Conservation (phyloP, 2,888 invertebrate species). For the Tiphia femorata region DNA sequence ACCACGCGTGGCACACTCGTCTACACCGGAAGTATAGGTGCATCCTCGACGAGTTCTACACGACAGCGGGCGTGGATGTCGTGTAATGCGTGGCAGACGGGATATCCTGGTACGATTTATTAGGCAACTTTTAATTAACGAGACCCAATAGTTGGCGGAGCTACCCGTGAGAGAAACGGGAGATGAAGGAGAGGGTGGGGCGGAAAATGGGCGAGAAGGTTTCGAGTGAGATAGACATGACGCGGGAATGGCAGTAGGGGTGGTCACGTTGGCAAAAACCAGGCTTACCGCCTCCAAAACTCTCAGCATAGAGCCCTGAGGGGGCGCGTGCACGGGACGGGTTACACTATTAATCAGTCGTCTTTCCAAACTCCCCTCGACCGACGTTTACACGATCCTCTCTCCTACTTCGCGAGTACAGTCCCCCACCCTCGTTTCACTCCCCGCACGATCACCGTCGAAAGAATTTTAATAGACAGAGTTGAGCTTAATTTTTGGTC, state of each 20-base stretch:
- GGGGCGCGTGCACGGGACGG: conserved; percentile 22
- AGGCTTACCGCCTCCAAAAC: conserved; percentile 6
- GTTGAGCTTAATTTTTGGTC: conserved; percentile 23
- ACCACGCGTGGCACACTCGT: too few relatives aligned
- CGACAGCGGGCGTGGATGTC: too few relatives aligned
- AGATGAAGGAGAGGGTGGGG: background rate
- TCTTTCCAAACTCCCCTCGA: conserved; percentile 27
- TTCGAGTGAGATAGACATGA: too few relatives aligned
- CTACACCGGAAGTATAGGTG: too few relatives aligned
- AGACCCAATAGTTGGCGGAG: conserved; percentile 24
- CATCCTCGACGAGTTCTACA: too few relatives aligned
- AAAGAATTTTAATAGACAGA: conserved; percentile 38
- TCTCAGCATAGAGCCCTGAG: background rate
- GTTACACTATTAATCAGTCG: conserved; percentile 38
- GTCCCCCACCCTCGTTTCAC: background rate
- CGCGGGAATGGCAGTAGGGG: too few relatives aligned
- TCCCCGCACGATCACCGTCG: too few relatives aligned
- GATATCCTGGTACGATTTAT: conserved; percentile 26
- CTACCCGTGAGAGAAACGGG: background rate
- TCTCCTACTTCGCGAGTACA: background rate
- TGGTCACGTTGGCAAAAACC: conserved; percentile 26
- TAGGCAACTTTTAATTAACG: conserved; percentile 38
- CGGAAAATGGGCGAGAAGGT: background rate
- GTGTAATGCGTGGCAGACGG: too few relatives aligned
- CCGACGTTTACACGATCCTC: conserved; percentile 31